Evolutionary conservation across 2,888 invertebrate species (phyloP), one percentile per base, ranked within the genome.

Genomic region (Erannis defoliaria): DNA sequence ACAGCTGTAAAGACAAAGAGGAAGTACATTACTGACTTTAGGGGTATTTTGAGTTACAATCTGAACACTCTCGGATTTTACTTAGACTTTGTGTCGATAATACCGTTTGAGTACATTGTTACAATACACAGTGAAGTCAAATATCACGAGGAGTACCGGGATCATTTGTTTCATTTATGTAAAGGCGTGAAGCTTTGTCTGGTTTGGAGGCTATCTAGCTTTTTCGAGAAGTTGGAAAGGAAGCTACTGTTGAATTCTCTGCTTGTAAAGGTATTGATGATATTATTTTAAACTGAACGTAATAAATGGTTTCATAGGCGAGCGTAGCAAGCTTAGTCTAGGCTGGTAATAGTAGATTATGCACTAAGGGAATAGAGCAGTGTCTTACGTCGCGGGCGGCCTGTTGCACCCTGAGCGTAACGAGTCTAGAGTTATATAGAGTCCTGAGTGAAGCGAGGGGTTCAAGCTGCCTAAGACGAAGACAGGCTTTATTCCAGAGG

Each of bases 151-250:
- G 80, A 84, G 56, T 86, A 88, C 61, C 81, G 84, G 66, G 82
- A 88, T 54, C 93, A 93, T 66, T 80, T 93, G 57, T 93, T 87
- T 75, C 89, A 86, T 73, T 73, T 94, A 38, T 88, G 93, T 61
- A 94, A 94, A 81, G 88, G 94, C n/a, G 87, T 92, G 16, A 92
- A 94, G 63, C 78, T 94, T 5, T 85, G 94, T 66, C 85, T 94
- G 38, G 84, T 94, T 18, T 94, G 94, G 89, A 85, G 93, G 66
- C 67, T 94, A 35, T 88, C 88, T 0, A 86, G 77, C 58, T 91
- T 93, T 60, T 93, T 94, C 66, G 86, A 89, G 64, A 84, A 86
- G 40, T 76, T 92, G 38, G 92, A 93, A 73, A 80, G 82, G 50
- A 88, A 86, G 65, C 72, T 93, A 26, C 63, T 92, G 16, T 57